These are phyloP conservation scores for Hemitrygon akajei DNA, from an alignment of 2,797 vertebrate species.

Conservation along the genomic window DNA sequence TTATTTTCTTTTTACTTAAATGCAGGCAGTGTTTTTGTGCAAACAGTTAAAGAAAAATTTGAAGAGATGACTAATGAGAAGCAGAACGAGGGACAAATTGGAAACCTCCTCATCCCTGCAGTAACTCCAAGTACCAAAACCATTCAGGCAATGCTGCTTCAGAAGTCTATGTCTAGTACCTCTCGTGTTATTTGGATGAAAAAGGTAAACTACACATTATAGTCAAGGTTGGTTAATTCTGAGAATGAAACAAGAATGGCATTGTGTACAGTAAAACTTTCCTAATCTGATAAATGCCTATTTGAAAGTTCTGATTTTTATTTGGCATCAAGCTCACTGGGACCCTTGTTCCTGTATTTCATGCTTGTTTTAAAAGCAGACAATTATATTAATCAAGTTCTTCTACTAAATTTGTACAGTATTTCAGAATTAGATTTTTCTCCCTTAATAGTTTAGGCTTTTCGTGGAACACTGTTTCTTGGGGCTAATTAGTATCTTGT, in stretches of 20 bases:
- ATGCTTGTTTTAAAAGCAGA: neutral
- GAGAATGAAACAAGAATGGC: neutral
- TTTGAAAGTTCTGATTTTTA: no score
- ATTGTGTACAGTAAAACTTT: no score
- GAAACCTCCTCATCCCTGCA: neutral
- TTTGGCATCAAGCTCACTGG: no score
- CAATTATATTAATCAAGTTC: neutral
- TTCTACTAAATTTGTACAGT: no score
- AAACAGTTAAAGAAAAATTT: conserved; percentile 18
- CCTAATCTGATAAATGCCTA: no score
- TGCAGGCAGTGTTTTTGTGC: neutral
- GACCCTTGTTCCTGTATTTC: neutral
- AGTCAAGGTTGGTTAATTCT: no score
- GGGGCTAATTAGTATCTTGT: neutral
- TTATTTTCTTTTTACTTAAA: no score
- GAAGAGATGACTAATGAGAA: conserved; percentile 23
- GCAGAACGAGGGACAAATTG: neutral
- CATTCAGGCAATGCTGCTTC: neutral
- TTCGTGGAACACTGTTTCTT: neutral
- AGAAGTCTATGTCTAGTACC: conserved; percentile 31
- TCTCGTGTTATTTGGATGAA: conserved; percentile 39
- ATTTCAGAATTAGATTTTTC: neutral
- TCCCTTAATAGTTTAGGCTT: no score
- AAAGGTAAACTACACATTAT: conserved; percentile 36
- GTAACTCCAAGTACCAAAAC: conserved; percentile 38